Evolutionary conservation across 2,113 vertebrate species (phyloP).

Genomic region (Corynorhinus townsendii): DNA sequence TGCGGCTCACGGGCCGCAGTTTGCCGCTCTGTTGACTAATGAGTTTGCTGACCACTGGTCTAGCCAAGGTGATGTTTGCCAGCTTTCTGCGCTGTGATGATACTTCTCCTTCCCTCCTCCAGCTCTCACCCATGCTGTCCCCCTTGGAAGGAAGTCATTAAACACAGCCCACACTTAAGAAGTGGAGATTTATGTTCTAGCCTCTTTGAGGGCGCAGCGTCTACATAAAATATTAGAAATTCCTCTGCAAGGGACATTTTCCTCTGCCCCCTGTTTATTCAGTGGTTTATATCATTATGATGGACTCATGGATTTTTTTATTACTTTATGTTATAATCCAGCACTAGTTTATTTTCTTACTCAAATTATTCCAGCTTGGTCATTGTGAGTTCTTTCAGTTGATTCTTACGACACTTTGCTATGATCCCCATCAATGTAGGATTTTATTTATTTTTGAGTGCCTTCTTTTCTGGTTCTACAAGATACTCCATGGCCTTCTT

Average conservation of each 20-base stretch:
- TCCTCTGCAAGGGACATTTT: neutral
- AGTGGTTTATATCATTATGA: neutral
- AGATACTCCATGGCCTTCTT: neutral
- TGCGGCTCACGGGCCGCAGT: too few species aligned
- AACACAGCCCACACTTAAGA: too few species aligned
- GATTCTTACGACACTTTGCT: neutral
- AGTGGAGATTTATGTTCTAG: neutral
- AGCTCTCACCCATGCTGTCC: too few species aligned
- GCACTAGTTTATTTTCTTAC: neutral
- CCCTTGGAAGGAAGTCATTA: neutral
- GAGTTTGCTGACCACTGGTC: too few species aligned
- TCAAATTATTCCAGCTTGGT: neutral
- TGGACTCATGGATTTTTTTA: neutral
- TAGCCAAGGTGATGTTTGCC: too few species aligned
- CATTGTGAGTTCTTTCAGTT: neutral
- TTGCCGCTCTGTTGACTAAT: too few species aligned
- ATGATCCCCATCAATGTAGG: neutral
- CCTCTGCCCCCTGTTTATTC: neutral
- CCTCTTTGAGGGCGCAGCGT: neutral
- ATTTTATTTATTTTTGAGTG: neutral
- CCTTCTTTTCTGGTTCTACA: neutral
- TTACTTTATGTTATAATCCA: neutral
- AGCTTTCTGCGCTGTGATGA: neutral
- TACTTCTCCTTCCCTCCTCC: fast-evolving
- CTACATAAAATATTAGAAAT: neutral